Evolutionary conservation across 2,888 invertebrate species (phyloP), one percentile per base, ranked within the genome.

Genomic region (Drosophila gaucha): DNA sequence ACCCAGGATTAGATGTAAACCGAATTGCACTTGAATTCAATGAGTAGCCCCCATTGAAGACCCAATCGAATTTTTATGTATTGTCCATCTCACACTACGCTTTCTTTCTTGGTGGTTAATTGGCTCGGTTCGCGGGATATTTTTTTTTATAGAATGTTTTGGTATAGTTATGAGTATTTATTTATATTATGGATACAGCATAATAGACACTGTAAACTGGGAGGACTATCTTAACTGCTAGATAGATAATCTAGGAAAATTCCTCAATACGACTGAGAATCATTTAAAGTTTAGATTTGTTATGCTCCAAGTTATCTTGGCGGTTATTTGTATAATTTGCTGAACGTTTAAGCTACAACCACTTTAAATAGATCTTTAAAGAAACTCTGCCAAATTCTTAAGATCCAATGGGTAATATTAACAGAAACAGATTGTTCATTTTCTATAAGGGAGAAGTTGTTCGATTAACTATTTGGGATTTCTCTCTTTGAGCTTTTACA

Each of bases 31-130:
- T 22, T 41, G 20, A 22, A 22, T 30, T 8, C 30, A 30, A 30
- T 44, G 16, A 18, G 12, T 47, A 50, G 14, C 35, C 26, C 41
- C 52, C 46, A 41, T 16, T 4, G 31, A 49, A 66, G 30, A 44
- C 47, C 59, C 33, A 63, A 60, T 65, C 55, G 44, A 65, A 62
- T 62, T 58, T 66, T 10, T 66, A 60, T 71, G 72, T 76, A 79
- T 76, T 79, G 79, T 76, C 76, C 56, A 60, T 67, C 57, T 76
- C 76, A 74, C 78, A 58, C 76, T 76, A 57, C 49, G 39, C 41
- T 44, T 55, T 65, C 46, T 75, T 59, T 65, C 71, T 70, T 66
- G 66, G 64, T 78, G 35, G 24, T 63, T 69, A 60, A 64, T 74
- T 60, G 75, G 79, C 68, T 74, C 67, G 77, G 73, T 72, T 66